Conservation (phyloP, 37 sponge, comb jelly and placozoan genomes). For the Crambe crambe region DNA sequence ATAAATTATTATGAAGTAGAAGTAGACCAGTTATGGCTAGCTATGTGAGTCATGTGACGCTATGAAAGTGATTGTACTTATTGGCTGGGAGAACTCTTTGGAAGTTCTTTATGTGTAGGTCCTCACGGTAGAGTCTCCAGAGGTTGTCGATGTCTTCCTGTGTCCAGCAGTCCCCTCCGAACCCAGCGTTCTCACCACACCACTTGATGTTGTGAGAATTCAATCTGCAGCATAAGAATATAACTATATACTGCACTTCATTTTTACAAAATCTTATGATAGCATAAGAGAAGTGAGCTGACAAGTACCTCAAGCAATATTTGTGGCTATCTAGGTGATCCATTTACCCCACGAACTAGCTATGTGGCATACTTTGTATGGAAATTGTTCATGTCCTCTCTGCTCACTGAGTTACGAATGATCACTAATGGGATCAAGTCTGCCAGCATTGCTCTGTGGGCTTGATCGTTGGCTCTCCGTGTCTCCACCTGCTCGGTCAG, state of each 20-base stretch:
- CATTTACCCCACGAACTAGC: no score
- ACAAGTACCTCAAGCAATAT: background rate
- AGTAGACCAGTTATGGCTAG: no score
- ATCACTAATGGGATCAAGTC: conserved; percentile 80
- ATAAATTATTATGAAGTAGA: background rate
- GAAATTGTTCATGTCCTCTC: conserved; percentile 20
- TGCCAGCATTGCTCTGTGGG: conserved; percentile 80
- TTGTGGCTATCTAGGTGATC: background rate
- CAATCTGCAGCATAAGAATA: conserved; percentile 23
- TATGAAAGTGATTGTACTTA: background rate
- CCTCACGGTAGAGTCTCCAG: conserved; percentile 64
- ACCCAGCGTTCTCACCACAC: conserved; percentile 32
- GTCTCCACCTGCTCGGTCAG: conserved; percentile 46
- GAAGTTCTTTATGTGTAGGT: conserved; percentile 25
- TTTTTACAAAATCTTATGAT: background rate
- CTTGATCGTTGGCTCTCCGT: conserved; percentile 79
- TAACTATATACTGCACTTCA: no score
- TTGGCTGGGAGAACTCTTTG: conserved; percentile 29
- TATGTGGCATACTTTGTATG: conserved; percentile 20
- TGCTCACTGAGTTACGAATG: background rate
- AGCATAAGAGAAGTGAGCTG: background rate
- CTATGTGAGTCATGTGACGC: no score
- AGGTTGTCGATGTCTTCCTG: conserved; percentile 36
- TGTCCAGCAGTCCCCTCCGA: conserved; percentile 64
- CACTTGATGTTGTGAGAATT: background rate